phyloP scores from a whole-genome alignment of 2,888 invertebrate genomes.

The Diabrotica balteata region DNA sequence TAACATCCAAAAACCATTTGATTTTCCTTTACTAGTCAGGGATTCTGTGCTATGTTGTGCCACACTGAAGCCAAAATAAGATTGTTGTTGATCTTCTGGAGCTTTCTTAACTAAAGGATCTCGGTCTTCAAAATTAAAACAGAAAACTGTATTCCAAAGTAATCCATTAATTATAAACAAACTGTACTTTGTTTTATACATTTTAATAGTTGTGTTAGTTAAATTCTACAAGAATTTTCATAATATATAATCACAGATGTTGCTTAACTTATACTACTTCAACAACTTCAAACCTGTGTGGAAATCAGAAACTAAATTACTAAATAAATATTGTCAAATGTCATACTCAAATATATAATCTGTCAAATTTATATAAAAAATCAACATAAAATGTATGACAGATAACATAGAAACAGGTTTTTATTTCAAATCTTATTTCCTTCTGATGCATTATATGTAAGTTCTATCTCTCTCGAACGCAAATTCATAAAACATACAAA shows the following conservation, averaged over 20 bases:
- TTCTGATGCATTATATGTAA: no score
- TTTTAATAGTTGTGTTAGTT: conserved; percentile 13
- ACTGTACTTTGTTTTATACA: conserved; percentile 18
- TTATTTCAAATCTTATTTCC: no score
- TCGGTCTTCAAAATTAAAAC: conserved; percentile 50
- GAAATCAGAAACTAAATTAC: no score
- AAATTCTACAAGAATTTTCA: background rate
- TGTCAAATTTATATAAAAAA: no score
- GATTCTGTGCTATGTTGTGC: conserved; percentile 46
- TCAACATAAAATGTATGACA: no score
- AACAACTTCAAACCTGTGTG: no score
- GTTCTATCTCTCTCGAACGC: no score
- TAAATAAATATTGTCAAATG: no score
- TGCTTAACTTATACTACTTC: background rate
- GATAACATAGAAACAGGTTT: no score
- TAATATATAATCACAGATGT: conserved; percentile 6
- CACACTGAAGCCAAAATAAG: conserved; percentile 53
- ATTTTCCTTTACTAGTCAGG: conserved; percentile 16
- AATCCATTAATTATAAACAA: conserved; percentile 17
- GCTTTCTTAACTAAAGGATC: conserved; percentile 49
- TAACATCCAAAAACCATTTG: conserved; percentile 72
- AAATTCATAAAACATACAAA: no score
- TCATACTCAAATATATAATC: no score
- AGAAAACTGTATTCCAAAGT: conserved; percentile 27
- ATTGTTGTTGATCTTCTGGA: conserved; percentile 39